phyloP scores from a whole-genome alignment of 2,888 invertebrate genomes.

The Drosophila merina region DNA sequence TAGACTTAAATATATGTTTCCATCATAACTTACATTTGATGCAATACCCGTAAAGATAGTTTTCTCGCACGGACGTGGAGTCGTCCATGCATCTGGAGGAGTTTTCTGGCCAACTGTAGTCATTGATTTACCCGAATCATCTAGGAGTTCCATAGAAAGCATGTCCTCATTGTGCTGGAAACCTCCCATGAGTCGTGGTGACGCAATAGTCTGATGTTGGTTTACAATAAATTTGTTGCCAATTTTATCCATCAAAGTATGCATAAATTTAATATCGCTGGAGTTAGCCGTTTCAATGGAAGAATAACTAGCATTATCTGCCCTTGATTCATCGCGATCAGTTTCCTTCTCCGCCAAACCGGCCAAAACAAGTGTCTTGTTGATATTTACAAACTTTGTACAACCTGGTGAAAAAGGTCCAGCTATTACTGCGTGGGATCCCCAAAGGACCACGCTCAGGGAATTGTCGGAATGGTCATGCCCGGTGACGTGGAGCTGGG shows the following conservation, averaged over 20 bases:
- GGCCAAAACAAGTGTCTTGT: slow-evolving; percentile 87
- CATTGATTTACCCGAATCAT: slow-evolving; percentile 34
- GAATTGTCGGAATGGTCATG: slow-evolving; percentile 29
- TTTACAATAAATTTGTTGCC: background rate
- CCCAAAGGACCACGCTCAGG: slow-evolving; percentile 86
- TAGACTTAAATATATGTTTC: slow-evolving; percentile 84
- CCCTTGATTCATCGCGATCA: background rate
- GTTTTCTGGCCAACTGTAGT: slow-evolving; percentile 30
- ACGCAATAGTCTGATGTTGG: background rate
- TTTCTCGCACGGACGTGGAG: slow-evolving; percentile 85
- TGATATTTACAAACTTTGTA: slow-evolving; percentile 88
- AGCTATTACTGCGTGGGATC: slow-evolving; percentile 86
- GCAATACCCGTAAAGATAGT: slow-evolving; percentile 86
- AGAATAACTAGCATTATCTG: background rate
- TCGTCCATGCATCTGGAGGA: slow-evolving; percentile 86
- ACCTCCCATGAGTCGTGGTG: background rate
- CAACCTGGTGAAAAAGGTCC: slow-evolving; percentile 88
- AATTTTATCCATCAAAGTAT: background rate
- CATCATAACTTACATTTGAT: slow-evolving; percentile 87
- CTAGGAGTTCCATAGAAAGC: slow-evolving; percentile 48
- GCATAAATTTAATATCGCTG: background rate
- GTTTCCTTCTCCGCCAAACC: slow-evolving; percentile 85
- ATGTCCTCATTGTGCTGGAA: slow-evolving; percentile 42
- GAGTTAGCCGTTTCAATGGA: background rate
- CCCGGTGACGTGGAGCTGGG: slow-evolving; percentile 76